Percentiles rank a stretch among this genome's conserved stretches.
These are phyloP conservation scores for Drosophila neoperkinsi DNA, from an alignment of 2,888 invertebrate genomes.

Conservation along the genomic window DNA sequence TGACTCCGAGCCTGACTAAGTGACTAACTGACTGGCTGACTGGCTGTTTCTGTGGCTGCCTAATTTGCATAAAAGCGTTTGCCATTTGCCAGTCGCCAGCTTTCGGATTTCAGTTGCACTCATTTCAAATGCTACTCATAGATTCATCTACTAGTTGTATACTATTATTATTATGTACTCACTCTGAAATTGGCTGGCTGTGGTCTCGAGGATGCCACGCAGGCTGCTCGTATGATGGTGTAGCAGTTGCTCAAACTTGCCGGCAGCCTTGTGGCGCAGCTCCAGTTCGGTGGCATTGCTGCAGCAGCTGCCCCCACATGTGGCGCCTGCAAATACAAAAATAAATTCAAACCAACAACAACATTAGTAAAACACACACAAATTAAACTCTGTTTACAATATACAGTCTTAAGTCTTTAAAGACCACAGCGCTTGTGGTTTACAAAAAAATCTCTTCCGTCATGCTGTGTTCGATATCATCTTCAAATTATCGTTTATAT, in stretches of 20 bases:
- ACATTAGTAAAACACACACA: conserved; percentile 8
- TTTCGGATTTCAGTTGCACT: conserved; percentile 16
- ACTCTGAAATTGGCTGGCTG: conserved; percentile 91
- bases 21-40: conserved; percentile 7
- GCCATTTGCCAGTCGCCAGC: conserved; percentile 39
- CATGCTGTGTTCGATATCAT: conserved; percentile 50
- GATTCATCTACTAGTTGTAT: conserved; percentile 17
- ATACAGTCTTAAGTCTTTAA: background rate
- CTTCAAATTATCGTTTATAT: conserved; percentile 55
- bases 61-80: conserved; percentile 70
- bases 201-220: conserved; percentile 90
- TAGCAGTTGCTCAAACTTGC: conserved; percentile 89
- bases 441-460: conserved; percentile 1
- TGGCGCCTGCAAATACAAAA: conserved; percentile 76
- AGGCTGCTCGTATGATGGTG: conserved; percentile 90
- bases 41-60: conserved; percentile 15
- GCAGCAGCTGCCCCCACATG: conserved; percentile 85
- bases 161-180: conserved; percentile 80
- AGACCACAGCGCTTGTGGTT: background rate
- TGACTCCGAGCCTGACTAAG: conserved; percentile 13
- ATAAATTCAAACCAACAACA: conserved; percentile 1
- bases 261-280: conserved; percentile 82
- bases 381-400: conserved; percentile 10
- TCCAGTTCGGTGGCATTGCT: conserved; percentile 84
- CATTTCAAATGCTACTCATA: conserved; percentile 18